Conservation (phyloP, 2,888 invertebrate species). For the Melipona beecheii region DNA sequence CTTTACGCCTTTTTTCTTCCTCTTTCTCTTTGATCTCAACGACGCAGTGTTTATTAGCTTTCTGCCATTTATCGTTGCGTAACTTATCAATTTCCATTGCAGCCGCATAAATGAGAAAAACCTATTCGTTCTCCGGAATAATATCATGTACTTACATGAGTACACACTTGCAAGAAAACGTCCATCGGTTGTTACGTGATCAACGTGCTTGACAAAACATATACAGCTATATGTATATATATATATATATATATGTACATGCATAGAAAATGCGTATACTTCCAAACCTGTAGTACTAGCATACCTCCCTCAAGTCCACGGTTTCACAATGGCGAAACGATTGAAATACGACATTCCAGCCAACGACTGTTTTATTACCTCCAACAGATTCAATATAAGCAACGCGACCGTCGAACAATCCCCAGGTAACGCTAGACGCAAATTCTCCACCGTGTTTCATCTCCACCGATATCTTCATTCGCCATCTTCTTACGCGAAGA, state of each 20-base stretch:
- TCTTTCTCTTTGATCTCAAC: background rate
- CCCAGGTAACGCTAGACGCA: slow-evolving; percentile 4
- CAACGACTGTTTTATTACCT: slow-evolving; percentile 66
- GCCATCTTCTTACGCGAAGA: background rate
- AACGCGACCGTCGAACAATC: slow-evolving; percentile 51
- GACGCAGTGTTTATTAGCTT: background rate
- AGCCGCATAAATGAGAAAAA: slow-evolving; percentile 2
- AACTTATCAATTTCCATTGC: background rate
- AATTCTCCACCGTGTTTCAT: slow-evolving; percentile 36
- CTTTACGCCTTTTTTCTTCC: background rate
- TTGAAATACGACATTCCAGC: slow-evolving; percentile 74
- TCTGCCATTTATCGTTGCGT: slow-evolving; percentile 3
- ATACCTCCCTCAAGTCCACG: slow-evolving; percentile 57
- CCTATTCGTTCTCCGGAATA: background rate
- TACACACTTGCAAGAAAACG: no score
- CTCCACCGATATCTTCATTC: slow-evolving; percentile 37
- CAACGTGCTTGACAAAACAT: slow-evolving; percentile 9
- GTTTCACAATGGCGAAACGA: slow-evolving; percentile 69
- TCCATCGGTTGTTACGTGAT: slow-evolving; percentile 32
- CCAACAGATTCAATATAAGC: slow-evolving; percentile 58
- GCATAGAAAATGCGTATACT: slow-evolving; percentile 34
- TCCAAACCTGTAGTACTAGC: slow-evolving; percentile 48
- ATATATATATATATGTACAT: background rate
- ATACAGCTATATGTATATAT: no score
- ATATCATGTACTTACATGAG: background rate